A percentile compares a stretch with the other conserved stretches of the same genome.
Conservation (phyloP, 1,140 invertebrate species). For the Plectus sambesii region DNA sequence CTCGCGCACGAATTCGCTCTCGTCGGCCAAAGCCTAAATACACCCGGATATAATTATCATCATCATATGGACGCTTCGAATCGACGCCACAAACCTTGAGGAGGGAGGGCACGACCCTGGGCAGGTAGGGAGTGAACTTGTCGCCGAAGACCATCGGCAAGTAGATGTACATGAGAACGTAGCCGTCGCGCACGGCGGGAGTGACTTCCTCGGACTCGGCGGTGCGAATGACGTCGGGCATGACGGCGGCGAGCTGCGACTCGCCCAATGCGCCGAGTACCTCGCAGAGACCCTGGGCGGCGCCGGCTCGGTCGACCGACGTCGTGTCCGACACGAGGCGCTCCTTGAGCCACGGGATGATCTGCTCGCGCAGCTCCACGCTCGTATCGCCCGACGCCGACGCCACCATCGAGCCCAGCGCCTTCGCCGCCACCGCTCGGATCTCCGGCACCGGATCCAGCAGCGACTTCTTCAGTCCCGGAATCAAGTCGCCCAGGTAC, state of each 20-base stretch:
- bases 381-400: constrained; percentile 61
- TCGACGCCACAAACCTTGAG: constrained; percentile 58
- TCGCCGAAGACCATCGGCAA: constrained; percentile 89
- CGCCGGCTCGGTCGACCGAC: constrained; percentile 87
- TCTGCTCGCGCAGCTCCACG: constrained; percentile 21
- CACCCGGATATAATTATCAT: constrained; percentile 6
- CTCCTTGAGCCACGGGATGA: constrained; percentile 90
- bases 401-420: constrained; percentile 88
- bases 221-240: constrained; percentile 94
- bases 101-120: constrained; percentile 92
- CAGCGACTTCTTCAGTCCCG: constrained; percentile 85
- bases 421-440: constrained; percentile 76
- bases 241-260: constrained; percentile 83
- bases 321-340: constrained; percentile 89
- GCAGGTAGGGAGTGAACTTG: constrained; percentile 90
- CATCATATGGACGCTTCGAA: background rate
- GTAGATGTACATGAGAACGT: constrained; percentile 99
- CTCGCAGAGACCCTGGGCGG: constrained; percentile 72
- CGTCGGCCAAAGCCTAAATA: constrained; percentile 76
- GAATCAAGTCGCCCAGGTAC: constrained; percentile 89
- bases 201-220: constrained; percentile 77
- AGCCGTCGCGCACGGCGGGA: constrained; percentile 95
- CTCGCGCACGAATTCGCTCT: constrained; percentile 95
- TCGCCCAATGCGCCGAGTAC: constrained; percentile 89
- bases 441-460: constrained; percentile 95